Base-by-base conservation (phyloP, 2,888 invertebrate genomes). In the Poecilus cupreus region DNA sequence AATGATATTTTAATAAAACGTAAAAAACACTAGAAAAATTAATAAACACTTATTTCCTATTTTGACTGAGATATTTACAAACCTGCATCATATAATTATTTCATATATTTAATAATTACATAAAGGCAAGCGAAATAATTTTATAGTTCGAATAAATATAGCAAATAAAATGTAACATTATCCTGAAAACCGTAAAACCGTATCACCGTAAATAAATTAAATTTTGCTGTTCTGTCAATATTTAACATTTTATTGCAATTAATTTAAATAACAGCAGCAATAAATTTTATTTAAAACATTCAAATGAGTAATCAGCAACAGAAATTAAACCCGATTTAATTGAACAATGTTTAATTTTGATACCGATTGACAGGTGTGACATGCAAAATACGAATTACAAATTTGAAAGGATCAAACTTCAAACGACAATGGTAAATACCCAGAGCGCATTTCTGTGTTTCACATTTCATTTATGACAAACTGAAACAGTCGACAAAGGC, bases 211-310 rank as follows among this genome's bases (percentile, higher is more conserved):
- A 32, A 60, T 60, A 60, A 60, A 60, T 60, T 60, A 22, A 60
- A 60, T 60, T 54, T 54, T 22, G 54, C 18, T 54, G 8, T 54
- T 13, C 11, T 24, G 26, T 60, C 60, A 60, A 60, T 54, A 60
- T 24, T 60, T 13, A 24, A 60, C 60, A 26, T 60, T 60, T 26
- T 60, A 60, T 24, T 60, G 24, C 13, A 60, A 60, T 26, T 60
- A 60, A 24, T 43, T 11, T 13, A n/a, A 43, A 13, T 43, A 43
- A 60, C 22, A 24, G 24, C 6, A 26, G 24, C 26, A 6, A 60
- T 60, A 60, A 60, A 60, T 60, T 60, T 22, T 22, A 22, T 18
- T 11, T 10, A 18, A 6, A 22, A 49, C 16, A 54, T 20, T 54
- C 10, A 3, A 43, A 1, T 11, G 10, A 43, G 10, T n/a, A 11